These are phyloP conservation scores for Hapalemur alaotrensis DNA, from an alignment of 2,797 vertebrate species.

Conservation along the genomic window DNA sequence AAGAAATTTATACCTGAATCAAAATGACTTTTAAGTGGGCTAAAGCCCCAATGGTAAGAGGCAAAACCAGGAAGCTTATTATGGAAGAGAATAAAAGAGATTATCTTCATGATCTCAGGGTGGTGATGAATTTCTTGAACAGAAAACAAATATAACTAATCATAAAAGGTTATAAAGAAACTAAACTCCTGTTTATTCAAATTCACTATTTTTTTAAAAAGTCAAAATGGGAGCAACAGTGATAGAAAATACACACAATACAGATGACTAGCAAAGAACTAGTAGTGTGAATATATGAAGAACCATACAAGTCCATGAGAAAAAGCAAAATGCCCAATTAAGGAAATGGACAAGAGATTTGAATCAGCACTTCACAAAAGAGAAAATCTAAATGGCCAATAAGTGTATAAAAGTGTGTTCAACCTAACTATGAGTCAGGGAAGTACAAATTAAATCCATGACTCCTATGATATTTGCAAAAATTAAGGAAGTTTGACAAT, in stretches of 20 bases:
- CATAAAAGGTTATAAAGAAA: neutral
- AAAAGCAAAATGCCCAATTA: neutral
- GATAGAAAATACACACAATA: neutral
- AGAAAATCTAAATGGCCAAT: neutral
- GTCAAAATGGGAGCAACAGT: neutral
- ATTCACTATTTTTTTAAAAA: neutral
- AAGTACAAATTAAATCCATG: neutral
- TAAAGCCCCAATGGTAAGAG: neutral
- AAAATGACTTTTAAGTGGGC: neutral
- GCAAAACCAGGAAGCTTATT: neutral
- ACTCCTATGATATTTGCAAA: neutral
- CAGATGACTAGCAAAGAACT: neutral
- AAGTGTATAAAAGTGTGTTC: neutral
- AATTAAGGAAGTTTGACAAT: neutral
- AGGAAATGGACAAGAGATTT: neutral
- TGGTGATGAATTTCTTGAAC: neutral
- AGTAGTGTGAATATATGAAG: neutral
- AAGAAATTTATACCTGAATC: neutral
- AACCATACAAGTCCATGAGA: neutral
- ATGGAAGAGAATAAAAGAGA: neutral
- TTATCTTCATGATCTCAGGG: neutral
- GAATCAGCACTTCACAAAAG: neutral
- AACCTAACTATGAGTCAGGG: neutral
- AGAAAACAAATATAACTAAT: neutral
- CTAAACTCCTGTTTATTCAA: neutral